Evolutionary conservation across 2,113 vertebrate species (phyloP).

Genomic region (Rana temporaria): DNA sequence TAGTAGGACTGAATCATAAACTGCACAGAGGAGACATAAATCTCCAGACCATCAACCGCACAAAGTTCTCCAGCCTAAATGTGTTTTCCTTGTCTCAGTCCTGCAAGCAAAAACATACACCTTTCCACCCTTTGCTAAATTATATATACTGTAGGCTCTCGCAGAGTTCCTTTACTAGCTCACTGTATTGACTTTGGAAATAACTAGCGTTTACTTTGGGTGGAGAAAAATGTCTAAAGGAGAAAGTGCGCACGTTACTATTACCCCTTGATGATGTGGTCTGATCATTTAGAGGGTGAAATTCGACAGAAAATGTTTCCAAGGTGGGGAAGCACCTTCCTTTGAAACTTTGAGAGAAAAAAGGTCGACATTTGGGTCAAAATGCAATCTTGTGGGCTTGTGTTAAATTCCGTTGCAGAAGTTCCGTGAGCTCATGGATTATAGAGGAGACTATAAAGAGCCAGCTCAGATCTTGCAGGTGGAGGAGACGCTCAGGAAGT

Average conservation of each 20-base stretch:
- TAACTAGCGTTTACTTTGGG: slow-evolving; percentile 15
- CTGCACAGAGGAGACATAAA: background rate
- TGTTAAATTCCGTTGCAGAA: too few relatives aligned
- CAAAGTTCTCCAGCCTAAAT: background rate
- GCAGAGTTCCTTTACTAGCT: background rate
- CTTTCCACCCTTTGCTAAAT: background rate
- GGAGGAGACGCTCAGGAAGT: slow-evolving; percentile 14
- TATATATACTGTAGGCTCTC: background rate
- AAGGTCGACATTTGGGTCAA: background rate
- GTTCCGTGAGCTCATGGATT: background rate
- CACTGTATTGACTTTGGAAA: background rate
- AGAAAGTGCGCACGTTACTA: background rate
- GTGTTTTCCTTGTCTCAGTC: background rate
- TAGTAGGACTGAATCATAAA: too few relatives aligned
- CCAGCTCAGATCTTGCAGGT: slow-evolving; percentile 8
- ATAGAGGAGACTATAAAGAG: background rate
- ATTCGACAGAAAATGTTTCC: background rate
- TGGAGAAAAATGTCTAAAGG: background rate
- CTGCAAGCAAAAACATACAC: slow-evolving; percentile 2
- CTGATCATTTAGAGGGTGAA: background rate
- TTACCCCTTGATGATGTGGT: background rate
- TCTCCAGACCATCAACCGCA: too few relatives aligned
- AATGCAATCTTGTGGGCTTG: background rate
- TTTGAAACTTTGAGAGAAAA: background rate
- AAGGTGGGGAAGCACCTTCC: background rate